Evolutionary conservation across 2,113 vertebrate species (phyloP).

Genomic region (Hucho hucho): DNA sequence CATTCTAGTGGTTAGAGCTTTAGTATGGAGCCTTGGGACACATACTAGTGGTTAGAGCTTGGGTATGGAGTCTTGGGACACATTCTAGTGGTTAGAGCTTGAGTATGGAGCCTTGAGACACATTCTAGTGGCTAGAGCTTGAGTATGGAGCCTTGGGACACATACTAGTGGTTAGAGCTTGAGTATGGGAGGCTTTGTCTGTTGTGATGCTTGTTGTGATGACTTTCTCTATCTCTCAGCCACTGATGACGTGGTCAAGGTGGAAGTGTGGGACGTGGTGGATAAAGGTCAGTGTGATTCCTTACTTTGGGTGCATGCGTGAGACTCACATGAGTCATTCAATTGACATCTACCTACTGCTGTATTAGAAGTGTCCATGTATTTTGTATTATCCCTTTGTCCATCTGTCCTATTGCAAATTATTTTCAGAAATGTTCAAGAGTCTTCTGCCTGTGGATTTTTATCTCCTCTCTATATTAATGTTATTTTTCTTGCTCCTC

Average conservation of each 20-base stretch:
- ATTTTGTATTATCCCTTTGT: background rate
- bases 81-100: too few relatives aligned
- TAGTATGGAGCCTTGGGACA: too few relatives aligned
- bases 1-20: too few relatives aligned
- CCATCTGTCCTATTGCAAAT: background rate
- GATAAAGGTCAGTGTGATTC: conserved; percentile 87
- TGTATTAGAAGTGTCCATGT: background rate
- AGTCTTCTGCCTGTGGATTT: background rate
- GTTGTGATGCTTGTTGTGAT: background rate
- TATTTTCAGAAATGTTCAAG: background rate
- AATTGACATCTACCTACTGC: background rate
- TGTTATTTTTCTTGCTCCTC: conserved; percentile 58
- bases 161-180: too few relatives aligned
- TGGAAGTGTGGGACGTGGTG: conserved; percentile 98
- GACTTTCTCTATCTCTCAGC: conserved; percentile 70
- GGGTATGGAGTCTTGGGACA: too few relatives aligned
- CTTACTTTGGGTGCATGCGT: too few relatives aligned
- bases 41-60: too few relatives aligned
- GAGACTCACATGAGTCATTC: background rate
- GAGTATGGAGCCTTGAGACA: too few relatives aligned
- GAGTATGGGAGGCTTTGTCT: too few relatives aligned
- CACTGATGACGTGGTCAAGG: conserved; percentile 97
- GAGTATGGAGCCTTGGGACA: too few relatives aligned
- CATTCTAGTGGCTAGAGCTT: too few relatives aligned
- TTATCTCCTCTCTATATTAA: conserved; percentile 44